phyloP scores from a whole-genome alignment of 2,797 vertebrate genomes.

The Linurgus olivaceus region DNA sequence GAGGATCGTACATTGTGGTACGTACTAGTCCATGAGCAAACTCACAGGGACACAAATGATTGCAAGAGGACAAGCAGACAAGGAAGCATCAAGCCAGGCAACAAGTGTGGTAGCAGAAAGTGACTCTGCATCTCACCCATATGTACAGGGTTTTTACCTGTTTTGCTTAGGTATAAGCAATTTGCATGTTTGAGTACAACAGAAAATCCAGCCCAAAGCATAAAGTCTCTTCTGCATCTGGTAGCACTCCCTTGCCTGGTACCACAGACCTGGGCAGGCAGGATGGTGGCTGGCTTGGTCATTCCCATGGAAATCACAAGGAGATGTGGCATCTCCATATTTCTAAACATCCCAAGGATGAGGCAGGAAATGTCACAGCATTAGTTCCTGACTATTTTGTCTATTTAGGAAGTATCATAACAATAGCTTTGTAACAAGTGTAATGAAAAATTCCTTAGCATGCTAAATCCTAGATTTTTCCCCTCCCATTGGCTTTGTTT shows the following conservation, averaged over 20 bases:
- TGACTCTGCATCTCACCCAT: not conserved
- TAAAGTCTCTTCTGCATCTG: not conserved
- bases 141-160: not conserved
- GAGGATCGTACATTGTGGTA: not conserved
- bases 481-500: not conserved
- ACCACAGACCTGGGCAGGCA: not conserved
- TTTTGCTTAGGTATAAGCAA: not conserved
- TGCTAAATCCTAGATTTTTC: not conserved
- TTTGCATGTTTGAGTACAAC: not conserved
- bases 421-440: not conserved
- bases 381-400: not conserved
- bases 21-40: not conserved
- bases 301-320: not conserved
- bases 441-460: not conserved
- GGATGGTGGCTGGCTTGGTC: not conserved
- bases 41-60: not conserved
- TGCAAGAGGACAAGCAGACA: not conserved
- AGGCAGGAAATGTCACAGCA: not conserved
- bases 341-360: not conserved
- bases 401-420: not conserved
- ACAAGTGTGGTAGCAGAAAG: not conserved
- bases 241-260: not conserved
- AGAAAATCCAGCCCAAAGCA: not conserved
- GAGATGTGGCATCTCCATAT: accelerated
- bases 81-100: not conserved